phyloP scores from a whole-genome alignment of 2,888 invertebrate species.

The Netelia fuscicornis region DNA sequence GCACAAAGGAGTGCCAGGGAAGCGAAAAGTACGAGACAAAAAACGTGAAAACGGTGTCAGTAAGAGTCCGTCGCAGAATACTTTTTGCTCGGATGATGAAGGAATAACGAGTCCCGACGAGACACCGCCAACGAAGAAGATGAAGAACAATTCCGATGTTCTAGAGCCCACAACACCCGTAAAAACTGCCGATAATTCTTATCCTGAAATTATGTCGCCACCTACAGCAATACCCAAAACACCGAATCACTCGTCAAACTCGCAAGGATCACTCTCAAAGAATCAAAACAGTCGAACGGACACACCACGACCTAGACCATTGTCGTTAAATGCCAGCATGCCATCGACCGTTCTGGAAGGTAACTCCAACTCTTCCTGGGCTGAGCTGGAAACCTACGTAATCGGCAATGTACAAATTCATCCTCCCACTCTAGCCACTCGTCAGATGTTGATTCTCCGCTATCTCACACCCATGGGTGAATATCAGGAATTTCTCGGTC shows the following conservation, averaged over 20 bases:
- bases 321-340: conserved; percentile 62
- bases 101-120: conserved; percentile 73
- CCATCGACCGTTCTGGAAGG: conserved; percentile 76
- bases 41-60: conserved; percentile 76
- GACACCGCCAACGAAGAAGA: conserved; percentile 77
- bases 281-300: conserved; percentile 66
- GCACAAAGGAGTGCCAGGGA: conserved; percentile 79
- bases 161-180: conserved; percentile 73
- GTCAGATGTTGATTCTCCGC: conserved; percentile 96
- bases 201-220: conserved; percentile 83
- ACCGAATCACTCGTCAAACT: conserved; percentile 68
- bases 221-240: conserved; percentile 79
- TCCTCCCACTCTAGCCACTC: conserved; percentile 95
- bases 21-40: conserved; percentile 80
- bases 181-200: conserved; percentile 74
- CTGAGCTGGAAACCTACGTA: conserved; percentile 94
- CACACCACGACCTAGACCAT: conserved; percentile 65
- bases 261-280: conserved; percentile 73
- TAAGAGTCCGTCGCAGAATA: conserved; percentile 73
- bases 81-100: conserved; percentile 76
- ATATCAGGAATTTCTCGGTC: conserved; percentile 97
- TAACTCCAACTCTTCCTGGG: conserved; percentile 93
- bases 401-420: conserved; percentile 96
- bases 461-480: conserved; percentile 99
- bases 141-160: conserved; percentile 73